These are phyloP conservation scores for Hedychridium roseum DNA, from an alignment of 2,888 invertebrate genomes.

Conservation along the genomic window DNA sequence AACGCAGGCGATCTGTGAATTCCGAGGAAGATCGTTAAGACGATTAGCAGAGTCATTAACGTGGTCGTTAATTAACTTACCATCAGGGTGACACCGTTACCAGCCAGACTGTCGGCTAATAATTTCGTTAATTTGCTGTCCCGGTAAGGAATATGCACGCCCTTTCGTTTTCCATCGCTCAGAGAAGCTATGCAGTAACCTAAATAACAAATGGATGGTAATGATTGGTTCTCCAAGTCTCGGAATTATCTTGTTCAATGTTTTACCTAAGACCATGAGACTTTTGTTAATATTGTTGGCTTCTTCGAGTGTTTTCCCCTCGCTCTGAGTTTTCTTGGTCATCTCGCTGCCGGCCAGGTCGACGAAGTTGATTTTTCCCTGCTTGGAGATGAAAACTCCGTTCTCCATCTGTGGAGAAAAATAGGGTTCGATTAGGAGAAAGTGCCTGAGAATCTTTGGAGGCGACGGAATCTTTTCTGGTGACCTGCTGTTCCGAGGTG, in stretches of 20 bases:
- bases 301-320: conserved; percentile 88
- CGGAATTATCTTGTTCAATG: too few species aligned
- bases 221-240: too few species aligned
- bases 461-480: conserved; percentile 3
- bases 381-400: conserved; percentile 86
- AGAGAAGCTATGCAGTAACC: conserved; percentile 95
- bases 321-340: conserved; percentile 89
- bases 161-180: conserved; percentile 80
- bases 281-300: conserved; percentile 97
- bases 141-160: conserved; percentile 90
- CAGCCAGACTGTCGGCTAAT: conserved; percentile 90
- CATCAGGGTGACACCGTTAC: conserved; percentile 94
- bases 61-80: conserved; percentile 66
- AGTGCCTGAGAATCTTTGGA: too few species aligned
- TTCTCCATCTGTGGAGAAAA: conserved; percentile 67
- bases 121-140: conserved; percentile 95
- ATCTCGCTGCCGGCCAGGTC: conserved; percentile 97
- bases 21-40: neutral
- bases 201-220: conserved; percentile 63
- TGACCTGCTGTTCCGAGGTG: conserved; percentile 81
- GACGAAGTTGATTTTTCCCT: conserved; percentile 95
- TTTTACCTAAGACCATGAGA: conserved; percentile 90
- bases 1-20: conserved; percentile 87
- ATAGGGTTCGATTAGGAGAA: too few species aligned
- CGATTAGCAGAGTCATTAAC: too few species aligned